Evolutionary conservation across 2,113 vertebrate species (phyloP).

Genomic region (Neopipo cinnamomea): DNA sequence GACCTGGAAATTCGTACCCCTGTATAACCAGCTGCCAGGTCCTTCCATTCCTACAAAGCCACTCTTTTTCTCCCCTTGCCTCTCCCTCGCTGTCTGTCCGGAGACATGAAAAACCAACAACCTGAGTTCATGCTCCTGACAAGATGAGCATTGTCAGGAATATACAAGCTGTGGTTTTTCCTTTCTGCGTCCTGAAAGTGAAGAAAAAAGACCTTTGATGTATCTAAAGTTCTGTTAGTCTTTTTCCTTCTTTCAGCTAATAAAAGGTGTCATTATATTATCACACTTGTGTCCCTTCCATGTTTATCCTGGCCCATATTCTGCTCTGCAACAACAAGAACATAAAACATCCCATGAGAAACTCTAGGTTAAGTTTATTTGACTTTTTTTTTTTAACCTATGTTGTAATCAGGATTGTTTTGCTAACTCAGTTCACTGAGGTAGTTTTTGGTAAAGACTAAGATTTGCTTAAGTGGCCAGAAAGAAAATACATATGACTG

Average conservation of each 20-base stretch:
- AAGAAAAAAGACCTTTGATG: constrained; percentile 41
- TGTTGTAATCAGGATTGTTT: constrained; percentile 65
- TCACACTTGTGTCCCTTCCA: constrained; percentile 58
- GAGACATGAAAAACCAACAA: background rate
- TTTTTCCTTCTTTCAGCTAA: constrained; percentile 33
- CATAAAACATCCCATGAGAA: constrained; percentile 67
- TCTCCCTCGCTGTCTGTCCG: background rate
- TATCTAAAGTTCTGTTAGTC: constrained; percentile 22
- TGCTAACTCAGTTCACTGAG: constrained; percentile 62
- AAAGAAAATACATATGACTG: constrained; percentile 47
- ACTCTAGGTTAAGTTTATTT: constrained; percentile 71
- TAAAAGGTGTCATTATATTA: constrained; percentile 65
- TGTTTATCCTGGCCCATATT: constrained; percentile 59
- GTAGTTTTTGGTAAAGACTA: constrained; percentile 61
- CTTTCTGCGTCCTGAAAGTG: constrained; percentile 49
- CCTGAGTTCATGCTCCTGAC: constrained; percentile 10
- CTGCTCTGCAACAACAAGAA: constrained; percentile 63
- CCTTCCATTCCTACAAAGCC: background rate
- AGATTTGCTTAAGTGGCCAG: constrained; percentile 61
- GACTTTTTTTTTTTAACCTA: constrained; percentile 45
- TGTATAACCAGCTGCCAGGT: constrained; percentile 36
- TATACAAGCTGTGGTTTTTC: constrained; percentile 34
- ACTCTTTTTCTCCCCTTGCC: background rate
- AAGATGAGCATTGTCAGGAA: constrained; percentile 52
- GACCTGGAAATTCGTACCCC: constrained; percentile 36